phyloP scores from a whole-genome alignment of 2,113 vertebrate species.

The Procapra przewalskii region DNA sequence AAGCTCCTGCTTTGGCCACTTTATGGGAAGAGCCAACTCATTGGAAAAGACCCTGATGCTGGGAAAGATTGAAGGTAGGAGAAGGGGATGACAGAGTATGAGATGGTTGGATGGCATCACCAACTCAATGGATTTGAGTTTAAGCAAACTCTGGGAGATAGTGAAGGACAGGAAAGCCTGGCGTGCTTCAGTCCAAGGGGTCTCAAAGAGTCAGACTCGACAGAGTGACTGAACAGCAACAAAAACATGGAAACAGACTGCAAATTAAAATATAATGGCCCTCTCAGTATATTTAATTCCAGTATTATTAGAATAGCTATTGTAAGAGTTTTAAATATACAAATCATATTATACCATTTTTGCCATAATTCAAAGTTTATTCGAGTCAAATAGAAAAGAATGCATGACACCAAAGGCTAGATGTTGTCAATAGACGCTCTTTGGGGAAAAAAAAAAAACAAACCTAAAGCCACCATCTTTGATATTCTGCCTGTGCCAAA shows the following conservation, averaged over 20 bases:
- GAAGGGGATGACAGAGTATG: neutral
- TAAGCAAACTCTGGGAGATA: neutral
- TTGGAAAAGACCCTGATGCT: neutral
- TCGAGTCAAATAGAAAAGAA: neutral
- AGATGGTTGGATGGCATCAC: neutral
- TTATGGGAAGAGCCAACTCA: neutral
- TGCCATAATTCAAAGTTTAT: neutral
- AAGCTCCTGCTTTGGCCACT: neutral
- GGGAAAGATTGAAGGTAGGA: neutral
- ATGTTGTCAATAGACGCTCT: neutral
- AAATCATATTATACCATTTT: neutral
- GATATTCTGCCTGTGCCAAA: neutral
- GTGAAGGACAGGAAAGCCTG: neutral
- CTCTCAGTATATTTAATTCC: neutral
- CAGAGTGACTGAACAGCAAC: neutral
- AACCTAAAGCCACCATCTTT: neutral
- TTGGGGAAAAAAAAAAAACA: neutral
- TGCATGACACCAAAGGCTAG: slow-evolving; percentile 12
- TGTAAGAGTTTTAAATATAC: slow-evolving; percentile 18
- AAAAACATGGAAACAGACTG: neutral
- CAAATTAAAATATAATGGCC: slow-evolving; percentile 3
- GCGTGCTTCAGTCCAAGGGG: neutral
- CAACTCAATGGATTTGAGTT: neutral
- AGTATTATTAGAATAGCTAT: slow-evolving; percentile 6
- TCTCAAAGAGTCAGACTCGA: neutral